A percentile compares a stretch with the other conserved stretches of the same genome.
phyloP scores from a whole-genome alignment of 2,797 vertebrate genomes.

The Chrosomus eos region DNA sequence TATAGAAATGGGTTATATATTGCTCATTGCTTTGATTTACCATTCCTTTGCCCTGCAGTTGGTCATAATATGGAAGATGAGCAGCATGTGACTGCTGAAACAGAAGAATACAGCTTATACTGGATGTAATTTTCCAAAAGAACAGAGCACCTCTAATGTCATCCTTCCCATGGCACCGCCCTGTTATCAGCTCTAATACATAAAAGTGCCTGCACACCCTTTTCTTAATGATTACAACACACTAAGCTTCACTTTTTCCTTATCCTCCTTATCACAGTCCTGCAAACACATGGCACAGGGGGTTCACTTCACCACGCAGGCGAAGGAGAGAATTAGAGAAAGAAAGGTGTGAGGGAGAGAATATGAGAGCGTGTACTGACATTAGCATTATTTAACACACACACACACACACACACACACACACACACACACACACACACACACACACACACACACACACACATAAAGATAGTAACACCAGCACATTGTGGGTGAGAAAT shows the following conservation, averaged over 20 bases:
- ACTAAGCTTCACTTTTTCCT: constrained; percentile 15
- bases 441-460: constrained; percentile 20
- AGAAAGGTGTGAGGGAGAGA: constrained; percentile 33
- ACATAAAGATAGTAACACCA: constrained; percentile 62
- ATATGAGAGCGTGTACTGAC: background rate
- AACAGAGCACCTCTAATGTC: constrained; percentile 14
- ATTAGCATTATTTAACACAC: background rate
- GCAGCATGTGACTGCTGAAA: background rate
- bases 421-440: constrained; percentile 20
- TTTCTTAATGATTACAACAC: constrained; percentile 31
- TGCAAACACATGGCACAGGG: constrained; percentile 46
- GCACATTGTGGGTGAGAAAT: constrained; percentile 64
- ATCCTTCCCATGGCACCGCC: background rate
- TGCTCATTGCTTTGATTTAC: background rate
- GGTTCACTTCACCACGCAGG: constrained; percentile 41
- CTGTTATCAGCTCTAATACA: constrained; percentile 44
- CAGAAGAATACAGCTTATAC: constrained; percentile 7
- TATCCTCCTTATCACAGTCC: constrained; percentile 45
- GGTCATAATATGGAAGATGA: background rate
- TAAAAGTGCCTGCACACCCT: constrained; percentile 18
- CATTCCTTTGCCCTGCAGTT: background rate
- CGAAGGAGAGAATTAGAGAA: constrained; percentile 40
- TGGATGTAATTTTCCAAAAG: constrained; percentile 4
- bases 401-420: constrained; percentile 26
- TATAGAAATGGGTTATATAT: background rate